Percentiles rank a stretch among this genome's conserved stretches.
These are phyloP conservation scores for Drosophila eugracilis DNA, from an alignment of 1,140 invertebrate species.

Conservation along the genomic window DNA sequence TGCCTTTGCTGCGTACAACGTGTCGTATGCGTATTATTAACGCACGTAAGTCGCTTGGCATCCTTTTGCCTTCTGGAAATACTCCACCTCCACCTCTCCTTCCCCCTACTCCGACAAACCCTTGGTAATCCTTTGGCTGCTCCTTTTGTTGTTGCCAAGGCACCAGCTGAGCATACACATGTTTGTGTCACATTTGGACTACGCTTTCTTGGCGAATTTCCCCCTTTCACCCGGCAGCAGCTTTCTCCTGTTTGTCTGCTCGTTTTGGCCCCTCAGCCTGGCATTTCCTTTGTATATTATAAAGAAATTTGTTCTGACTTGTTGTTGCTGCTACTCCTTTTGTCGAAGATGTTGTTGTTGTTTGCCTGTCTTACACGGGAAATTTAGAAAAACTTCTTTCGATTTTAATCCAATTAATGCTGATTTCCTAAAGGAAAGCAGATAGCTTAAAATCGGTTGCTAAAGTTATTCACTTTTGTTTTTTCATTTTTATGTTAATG, in stretches of 20 bases:
- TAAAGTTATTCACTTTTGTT: too few relatives aligned
- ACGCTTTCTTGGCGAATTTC: constrained; percentile 21
- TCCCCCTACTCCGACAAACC: too few relatives aligned
- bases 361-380: constrained; percentile 24
- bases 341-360: constrained; percentile 41
- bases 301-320: constrained; percentile 72
- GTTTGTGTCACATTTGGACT: constrained; percentile 78
- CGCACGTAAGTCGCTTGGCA: constrained; percentile 62
- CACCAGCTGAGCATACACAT: constrained; percentile 77
- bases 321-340: constrained; percentile 30
- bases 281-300: constrained; percentile 82
- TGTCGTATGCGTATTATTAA: constrained; percentile 77
- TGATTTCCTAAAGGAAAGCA: too few relatives aligned
- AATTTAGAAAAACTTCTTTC: constrained; percentile 5
- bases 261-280: constrained; percentile 53
- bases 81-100: background rate
- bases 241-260: constrained; percentile 25
- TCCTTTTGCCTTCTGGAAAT: background rate
- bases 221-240: constrained; percentile 1
- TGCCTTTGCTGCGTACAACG: constrained; percentile 56
- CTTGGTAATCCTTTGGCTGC: constrained; percentile 72
- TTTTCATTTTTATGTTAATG: too few relatives aligned
- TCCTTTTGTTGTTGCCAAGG: constrained; percentile 62
- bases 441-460: too few relatives aligned
- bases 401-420: too few relatives aligned